Percentiles rank a stretch among this genome's conserved stretches.
phyloP scores from a whole-genome alignment of 1,140 invertebrate genomes.

The Drosophila lini region DNA sequence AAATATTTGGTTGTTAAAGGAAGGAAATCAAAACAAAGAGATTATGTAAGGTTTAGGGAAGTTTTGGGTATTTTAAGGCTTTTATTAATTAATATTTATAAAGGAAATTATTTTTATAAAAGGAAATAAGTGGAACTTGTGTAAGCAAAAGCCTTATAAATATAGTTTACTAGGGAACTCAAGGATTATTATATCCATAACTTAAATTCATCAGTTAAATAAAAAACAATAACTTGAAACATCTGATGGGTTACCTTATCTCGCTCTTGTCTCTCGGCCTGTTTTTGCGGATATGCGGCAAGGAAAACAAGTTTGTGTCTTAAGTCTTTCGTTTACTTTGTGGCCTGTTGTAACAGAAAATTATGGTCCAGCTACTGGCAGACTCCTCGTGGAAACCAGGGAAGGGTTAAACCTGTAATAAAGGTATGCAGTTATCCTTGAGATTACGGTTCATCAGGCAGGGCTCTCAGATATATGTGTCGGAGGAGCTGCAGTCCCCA shows the following conservation, averaged over 20 bases:
- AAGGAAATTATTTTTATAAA: not conserved
- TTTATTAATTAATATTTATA: slow-evolving; percentile 3
- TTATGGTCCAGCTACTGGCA: slow-evolving; percentile 47
- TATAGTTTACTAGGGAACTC: not conserved
- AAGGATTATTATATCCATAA: slow-evolving; percentile 1
- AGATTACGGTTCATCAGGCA: slow-evolving; percentile 52
- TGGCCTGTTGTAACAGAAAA: slow-evolving; percentile 53
- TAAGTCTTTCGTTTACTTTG: slow-evolving; percentile 54
- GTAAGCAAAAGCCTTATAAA: not conserved
- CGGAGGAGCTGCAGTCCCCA: slow-evolving; percentile 19
- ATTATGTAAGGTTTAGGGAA: not conserved
- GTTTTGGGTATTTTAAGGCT: no score
- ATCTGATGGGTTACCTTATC: slow-evolving; percentile 3
- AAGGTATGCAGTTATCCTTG: slow-evolving; percentile 52
- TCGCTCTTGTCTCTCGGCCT: not conserved
- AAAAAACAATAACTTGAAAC: slow-evolving; percentile 2
- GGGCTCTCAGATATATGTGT: slow-evolving; percentile 23
- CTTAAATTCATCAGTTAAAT: not conserved
- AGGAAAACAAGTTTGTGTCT: slow-evolving; percentile 54
- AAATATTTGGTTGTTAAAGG: slow-evolving; percentile 17
- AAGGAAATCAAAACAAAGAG: slow-evolving; percentile 18
- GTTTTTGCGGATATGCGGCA: slow-evolving; percentile 36
- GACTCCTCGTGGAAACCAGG: not conserved
- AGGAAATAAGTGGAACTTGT: not conserved
- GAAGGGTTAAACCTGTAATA: slow-evolving; percentile 40